Evolutionary conservation across 1,140 invertebrate species (phyloP), one percentile per base, ranked within the genome.

Genomic region (Camponotus pennsylvanicus): DNA sequence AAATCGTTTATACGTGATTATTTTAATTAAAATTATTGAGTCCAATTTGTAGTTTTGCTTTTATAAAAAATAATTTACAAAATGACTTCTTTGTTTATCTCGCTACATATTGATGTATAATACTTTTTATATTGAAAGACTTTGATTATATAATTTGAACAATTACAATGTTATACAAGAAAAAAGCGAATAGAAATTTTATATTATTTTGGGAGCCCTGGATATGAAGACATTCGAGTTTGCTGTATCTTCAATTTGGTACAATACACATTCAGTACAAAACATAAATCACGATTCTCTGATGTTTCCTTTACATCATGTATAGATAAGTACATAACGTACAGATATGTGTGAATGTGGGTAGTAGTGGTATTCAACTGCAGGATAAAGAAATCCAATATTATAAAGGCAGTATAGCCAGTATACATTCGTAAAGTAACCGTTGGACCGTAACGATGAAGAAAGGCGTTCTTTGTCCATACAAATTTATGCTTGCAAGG

Each of bases 381-480:
- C 13, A 9, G 21, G 49, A 69, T 69, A 79, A 79, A 79, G 45
- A 42, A 55, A 69, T 79, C 34, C 64, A 45, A 67, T 79, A 70
- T 45, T 79, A 42, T 5, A 42, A 42, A 52, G 9, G 7, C 15
- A 73, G 13, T 49, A 27, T 27, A 64, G 42, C 45, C 45, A 37
- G n/a, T 69, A 69, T 34, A 34, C 45, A 55, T 70, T 34, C n/a
- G 64, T 66, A 40, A 40, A 80, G 34, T 66, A 79, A 15, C 37
- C 15, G 34, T 70, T 52, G n/a, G 64, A 66, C 45, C 32, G n/a
- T 79, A 79, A 79, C 45, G 18, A 76, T 49, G 18, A 32, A 52
- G 13, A 80, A 55, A 40, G 45, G 7, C 45, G 61, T 69, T 80
- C 64, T 80, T 70, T 69, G 34, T 37, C n/a, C 64, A 34, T 69